Percentiles rank a stretch among this genome's conserved stretches.
phyloP scores from a whole-genome alignment of 2,888 invertebrate genomes.

The Xestobium rufovillosum region DNA sequence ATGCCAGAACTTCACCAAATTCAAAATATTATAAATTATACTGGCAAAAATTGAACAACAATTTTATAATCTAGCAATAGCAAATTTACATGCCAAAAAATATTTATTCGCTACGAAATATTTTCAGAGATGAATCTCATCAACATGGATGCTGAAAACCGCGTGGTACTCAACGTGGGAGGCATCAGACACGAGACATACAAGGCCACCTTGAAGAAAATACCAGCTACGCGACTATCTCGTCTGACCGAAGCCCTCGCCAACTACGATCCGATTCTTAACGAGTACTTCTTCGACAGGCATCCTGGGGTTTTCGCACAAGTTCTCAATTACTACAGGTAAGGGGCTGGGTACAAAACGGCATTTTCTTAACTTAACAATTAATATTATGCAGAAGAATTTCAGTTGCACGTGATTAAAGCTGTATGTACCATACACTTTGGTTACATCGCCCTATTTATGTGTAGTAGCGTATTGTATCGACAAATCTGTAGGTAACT shows the following conservation, averaged over 20 bases:
- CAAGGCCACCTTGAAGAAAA: constrained; percentile 94
- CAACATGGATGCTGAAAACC: constrained; percentile 96
- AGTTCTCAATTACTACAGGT: constrained; percentile 94
- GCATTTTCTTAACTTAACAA: too few species aligned
- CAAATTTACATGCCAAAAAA: too few species aligned
- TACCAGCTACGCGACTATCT: constrained; percentile 91
- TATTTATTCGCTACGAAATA: too few species aligned
- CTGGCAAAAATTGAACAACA: too few species aligned
- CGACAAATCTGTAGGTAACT: too few species aligned
- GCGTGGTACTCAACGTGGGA: constrained; percentile 97
- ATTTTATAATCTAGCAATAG: too few species aligned
- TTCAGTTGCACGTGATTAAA: constrained; percentile 2
- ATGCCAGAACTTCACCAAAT: too few species aligned
- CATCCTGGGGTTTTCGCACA: constrained; percentile 97
- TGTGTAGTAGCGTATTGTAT: too few species aligned
- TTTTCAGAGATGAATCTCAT: constrained; percentile 83
- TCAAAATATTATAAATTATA: too few species aligned
- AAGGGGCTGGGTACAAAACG: constrained; percentile 23
- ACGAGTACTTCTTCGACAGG: constrained; percentile 99
- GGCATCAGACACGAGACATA: constrained; percentile 97
- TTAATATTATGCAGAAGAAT: constrained; percentile 3
- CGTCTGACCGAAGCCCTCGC: constrained; percentile 93
- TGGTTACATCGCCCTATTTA: too few species aligned
- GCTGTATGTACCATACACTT: background rate
- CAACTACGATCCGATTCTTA: constrained; percentile 98